A percentile compares a stretch with the other conserved stretches of the same genome.
phyloP scores from a whole-genome alignment of 2,113 vertebrate genomes.

The Lanius collurio region DNA sequence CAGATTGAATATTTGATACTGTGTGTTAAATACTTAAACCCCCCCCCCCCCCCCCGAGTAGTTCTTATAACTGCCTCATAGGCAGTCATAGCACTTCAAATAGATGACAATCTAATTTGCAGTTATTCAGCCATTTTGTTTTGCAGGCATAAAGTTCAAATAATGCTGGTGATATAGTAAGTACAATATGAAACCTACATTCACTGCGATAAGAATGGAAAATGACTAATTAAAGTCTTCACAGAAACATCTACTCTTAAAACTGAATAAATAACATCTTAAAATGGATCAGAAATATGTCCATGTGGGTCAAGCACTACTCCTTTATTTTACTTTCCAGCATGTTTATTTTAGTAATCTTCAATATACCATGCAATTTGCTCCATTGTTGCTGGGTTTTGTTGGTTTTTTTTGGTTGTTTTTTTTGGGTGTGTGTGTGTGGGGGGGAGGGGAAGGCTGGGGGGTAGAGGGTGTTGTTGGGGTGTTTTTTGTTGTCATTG shows the following conservation, averaged over 20 bases:
- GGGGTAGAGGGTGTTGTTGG: rapidly evolving
- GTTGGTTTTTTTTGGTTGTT: neutral
- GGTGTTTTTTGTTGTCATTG: neutral
- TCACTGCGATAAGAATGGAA: neutral
- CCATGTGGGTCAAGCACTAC: neutral
- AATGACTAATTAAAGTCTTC: neutral
- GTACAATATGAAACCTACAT: neutral
- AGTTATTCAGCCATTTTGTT: neutral
- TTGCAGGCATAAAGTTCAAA: neutral
- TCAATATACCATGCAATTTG: neutral
- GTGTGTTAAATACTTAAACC: neutral
- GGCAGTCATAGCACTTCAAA: neutral
- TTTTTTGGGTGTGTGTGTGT: no score
- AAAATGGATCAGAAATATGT: neutral
- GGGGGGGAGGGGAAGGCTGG: rapidly evolving
- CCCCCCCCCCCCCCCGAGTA: neutral
- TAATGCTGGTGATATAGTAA: neutral
- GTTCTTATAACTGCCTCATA: neutral
- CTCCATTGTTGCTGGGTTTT: neutral
- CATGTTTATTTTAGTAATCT: neutral
- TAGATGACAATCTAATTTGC: neutral
- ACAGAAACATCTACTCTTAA: neutral
- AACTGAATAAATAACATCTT: neutral
- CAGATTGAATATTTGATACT: neutral
- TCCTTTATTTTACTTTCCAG: neutral